Evolutionary conservation across 1,140 invertebrate species (phyloP), one percentile per base, ranked within the genome.

Genomic region (Drosophila sechellia): DNA sequence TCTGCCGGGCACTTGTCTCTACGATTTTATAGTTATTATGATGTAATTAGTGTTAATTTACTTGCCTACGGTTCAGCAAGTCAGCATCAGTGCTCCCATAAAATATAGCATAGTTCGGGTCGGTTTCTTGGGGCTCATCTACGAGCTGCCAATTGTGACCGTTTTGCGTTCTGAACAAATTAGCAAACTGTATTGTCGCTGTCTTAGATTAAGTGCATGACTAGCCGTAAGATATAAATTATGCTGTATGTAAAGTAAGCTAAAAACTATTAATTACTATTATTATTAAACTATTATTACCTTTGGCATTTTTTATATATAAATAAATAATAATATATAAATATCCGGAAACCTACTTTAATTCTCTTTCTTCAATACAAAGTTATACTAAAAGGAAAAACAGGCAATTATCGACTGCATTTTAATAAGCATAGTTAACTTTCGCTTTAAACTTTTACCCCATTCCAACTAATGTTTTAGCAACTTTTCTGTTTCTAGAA

Each of bases 11-110:
- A 81, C 79, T 87, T 87, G 75, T 76, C 81, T 85, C 64, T 80
- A 70, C 63, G 60, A 86, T 81, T 86, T 87, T 72, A 86, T 87
- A 87, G 78, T 81, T 83, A 81, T 86, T 87, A 86, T 83, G 75
- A 69, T 81, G 70, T 81, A 87, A 86, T 86, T 87, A 86, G 83
- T 78, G 78, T 86, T 86, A 75, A 81, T 86, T 85, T 86, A 79
- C 65, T 78, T 81, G 72, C 22, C 48, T 59, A 37, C 52, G 77
- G 48, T 64, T 59, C 57, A 58, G 54, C 57, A 57, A 63, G 50
- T 60, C 46, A 64, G 72, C 46, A 43, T 40, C 46, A 50, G 57
- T 37, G 57, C 42, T 55, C 50, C 34, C 61, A 56, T 56, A 79
- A 73, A 81, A 53, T 77, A 76, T 63, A 65, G 43, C 46, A 77